These are phyloP conservation scores for Notospermus geniculatus DNA, from an alignment of 1,140 invertebrate genomes.

Conservation along the genomic window DNA sequence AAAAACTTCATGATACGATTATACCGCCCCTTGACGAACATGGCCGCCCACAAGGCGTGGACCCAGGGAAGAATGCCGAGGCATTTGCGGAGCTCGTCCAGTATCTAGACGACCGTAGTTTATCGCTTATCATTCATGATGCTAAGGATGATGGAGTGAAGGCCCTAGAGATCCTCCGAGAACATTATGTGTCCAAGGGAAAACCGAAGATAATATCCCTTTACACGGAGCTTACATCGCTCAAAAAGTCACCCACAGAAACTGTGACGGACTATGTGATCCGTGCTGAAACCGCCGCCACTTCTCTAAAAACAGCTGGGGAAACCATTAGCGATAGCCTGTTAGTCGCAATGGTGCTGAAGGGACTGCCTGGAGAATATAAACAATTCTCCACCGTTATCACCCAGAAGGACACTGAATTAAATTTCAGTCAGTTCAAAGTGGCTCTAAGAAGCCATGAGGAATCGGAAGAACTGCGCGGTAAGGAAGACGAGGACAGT, in stretches of 20 bases:
- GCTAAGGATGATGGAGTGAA: slow-evolving; percentile 21
- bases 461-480: slow-evolving; percentile 18
- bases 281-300: slow-evolving; percentile 22
- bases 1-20: slow-evolving; percentile 16
- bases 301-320: slow-evolving; percentile 11
- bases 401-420: slow-evolving; percentile 8
- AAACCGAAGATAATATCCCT: slow-evolving; percentile 23
- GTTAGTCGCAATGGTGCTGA: slow-evolving; percentile 23
- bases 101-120: slow-evolving; percentile 21
- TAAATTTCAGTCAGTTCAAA: slow-evolving; percentile 22
- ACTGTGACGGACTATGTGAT: slow-evolving; percentile 25
- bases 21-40: no score
- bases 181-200: slow-evolving; percentile 20
- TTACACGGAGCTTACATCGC: slow-evolving; percentile 24
- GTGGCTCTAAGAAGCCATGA: slow-evolving; percentile 18
- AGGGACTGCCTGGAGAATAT: slow-evolving; percentile 20
- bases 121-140: slow-evolving; percentile 23
- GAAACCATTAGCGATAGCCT: slow-evolving; percentile 26
- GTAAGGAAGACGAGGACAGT: no score
- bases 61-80: slow-evolving; percentile 24
- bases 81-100: slow-evolving; percentile 24
- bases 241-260: slow-evolving; percentile 11
- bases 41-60: no score
- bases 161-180: slow-evolving; percentile 16
- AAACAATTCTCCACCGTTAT: slow-evolving; percentile 18